Evolutionary conservation across 2,888 invertebrate genomes (phyloP), one percentile per base, ranked within the genome.

Genomic region (Noctua fimbriata): DNA sequence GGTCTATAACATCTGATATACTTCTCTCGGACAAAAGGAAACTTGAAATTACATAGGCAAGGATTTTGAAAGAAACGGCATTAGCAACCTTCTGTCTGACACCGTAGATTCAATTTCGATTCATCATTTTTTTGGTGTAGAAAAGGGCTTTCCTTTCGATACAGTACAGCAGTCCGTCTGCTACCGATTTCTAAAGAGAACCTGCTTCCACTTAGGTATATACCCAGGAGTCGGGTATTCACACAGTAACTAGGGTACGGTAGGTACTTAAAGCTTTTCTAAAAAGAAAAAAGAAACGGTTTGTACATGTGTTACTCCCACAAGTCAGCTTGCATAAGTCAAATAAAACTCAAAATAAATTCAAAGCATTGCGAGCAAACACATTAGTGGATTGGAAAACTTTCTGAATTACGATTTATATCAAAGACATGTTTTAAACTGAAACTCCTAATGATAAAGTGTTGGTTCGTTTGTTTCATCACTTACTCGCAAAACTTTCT

Each of bases 381-480:
- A 87, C 92, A 92, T 93, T 92, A 92, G 89, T 32, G 67, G 80
- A 93, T 92, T 91, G 91, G 84, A 88, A 90, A 93, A 92, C 84
- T 92, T 93, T 86, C 69, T 80, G 81, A 89, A 88, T 90, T 87
- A 88, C 83, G 85, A 86, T 88, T 85, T 85, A 83, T 84, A 87
- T 83, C 84, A 72, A 76, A 81, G 81, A 86, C 71, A 82, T 81
- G 82, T 82, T 86, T 85, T 76, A 84, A 82, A 86, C 77, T 80
- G 70, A 81, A 82, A 88, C 81, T 84, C 70, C 63, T 72, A 76
- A 82, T 86, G 86, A 86, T 87, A 85, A 73, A 88, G 82, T 87
- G 82, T 85, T 69, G 52, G 72, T 80, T 78, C 69, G 60, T 71
- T 82, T 80, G 83, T 73, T 73, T 44, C 83, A 82, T 84, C 76